Conservation (phyloP, 2,888 invertebrate species). For the Tribolium freemani region DNA sequence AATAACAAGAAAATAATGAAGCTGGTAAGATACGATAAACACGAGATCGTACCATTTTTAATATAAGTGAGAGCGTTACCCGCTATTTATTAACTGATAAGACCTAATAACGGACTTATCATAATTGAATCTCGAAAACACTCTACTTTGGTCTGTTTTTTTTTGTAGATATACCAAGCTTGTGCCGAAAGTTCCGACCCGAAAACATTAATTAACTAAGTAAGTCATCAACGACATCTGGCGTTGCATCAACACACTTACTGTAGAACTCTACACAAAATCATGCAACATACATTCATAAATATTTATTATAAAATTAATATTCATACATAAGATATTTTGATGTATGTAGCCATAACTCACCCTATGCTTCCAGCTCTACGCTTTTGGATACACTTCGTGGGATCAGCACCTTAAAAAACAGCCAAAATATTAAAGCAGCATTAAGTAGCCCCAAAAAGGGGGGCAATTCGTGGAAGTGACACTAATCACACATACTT, state of each 20-base stretch:
- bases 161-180: slow-evolving; percentile 20
- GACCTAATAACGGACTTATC: slow-evolving; percentile 65
- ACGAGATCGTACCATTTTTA: slow-evolving; percentile 56
- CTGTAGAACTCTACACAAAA: slow-evolving; percentile 12
- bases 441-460: neutral
- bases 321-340: slow-evolving; percentile 3
- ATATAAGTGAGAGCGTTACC: slow-evolving; percentile 58
- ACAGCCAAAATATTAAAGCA: slow-evolving; percentile 46
- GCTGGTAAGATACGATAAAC: slow-evolving; percentile 57
- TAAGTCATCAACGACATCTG: slow-evolving; percentile 29
- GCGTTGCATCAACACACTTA: slow-evolving; percentile 16
- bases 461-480: neutral
- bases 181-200: slow-evolving; percentile 2
- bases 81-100: slow-evolving; percentile 66
- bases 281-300: slow-evolving; percentile 7
- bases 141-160: slow-evolving; percentile 30
- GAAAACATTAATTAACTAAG: slow-evolving; percentile 5
- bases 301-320: slow-evolving; percentile 19
- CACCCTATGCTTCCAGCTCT: slow-evolving; percentile 85
- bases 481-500: neutral
- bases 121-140: slow-evolving; percentile 67
- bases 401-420: slow-evolving; percentile 82
- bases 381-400: slow-evolving; percentile 85
- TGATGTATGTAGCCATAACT: slow-evolving; percentile 65
- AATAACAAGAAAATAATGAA: slow-evolving; percentile 55